Evolutionary conservation across 2,113 vertebrate genomes (phyloP), one percentile per base, ranked within the genome.

Genomic region (Megaleporinus macrocephalus): DNA sequence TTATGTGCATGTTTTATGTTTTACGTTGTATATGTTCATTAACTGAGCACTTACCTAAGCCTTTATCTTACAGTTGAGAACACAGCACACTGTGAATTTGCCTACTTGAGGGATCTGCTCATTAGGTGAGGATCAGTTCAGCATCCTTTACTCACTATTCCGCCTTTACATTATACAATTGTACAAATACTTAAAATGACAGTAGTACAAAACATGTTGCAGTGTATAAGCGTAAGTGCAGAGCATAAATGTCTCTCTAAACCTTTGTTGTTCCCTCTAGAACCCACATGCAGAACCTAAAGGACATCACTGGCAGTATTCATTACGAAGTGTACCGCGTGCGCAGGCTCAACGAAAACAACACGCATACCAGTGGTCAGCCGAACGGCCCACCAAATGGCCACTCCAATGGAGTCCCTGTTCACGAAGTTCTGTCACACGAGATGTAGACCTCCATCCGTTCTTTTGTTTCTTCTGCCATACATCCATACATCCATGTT

Each of bases 221-320:
- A 18, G 13, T 66, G 4, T 20, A 44, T 29, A 30, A 66, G 2
- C 49, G 18, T 51, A 18, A 51, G 41, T 9, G 41, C 41, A 11
- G 15, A 62, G 11, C 41, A n/a, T 68, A 24, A 29, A 22, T 78
- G 12, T 26, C 10, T 18, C 2, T 13, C 62, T 16, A 44, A 18
- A 5, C 30, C 13, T 70, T 15, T 62, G 55, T 13, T 78, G n/a
- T 26, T 53, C 71, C 84, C 81, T 3, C 0, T 93, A 99, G 98
- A 94, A 99, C 97, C 7, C 98, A 99, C 91, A 99, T 99, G 98
- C 96, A 99, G 93, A 99, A 99, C 92, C 98, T 99, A 84, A 99
- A 99, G 86, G 98, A 99, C 90, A 98, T 99, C 89, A 98, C 98
- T 86, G 95, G 96, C 93, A 96, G 91, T 94, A 98, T 98, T 93